Percentiles rank a stretch among this genome's conserved stretches.
These are phyloP conservation scores for Stenodema calcarata DNA, from an alignment of 2,888 invertebrate genomes.

Conservation along the genomic window DNA sequence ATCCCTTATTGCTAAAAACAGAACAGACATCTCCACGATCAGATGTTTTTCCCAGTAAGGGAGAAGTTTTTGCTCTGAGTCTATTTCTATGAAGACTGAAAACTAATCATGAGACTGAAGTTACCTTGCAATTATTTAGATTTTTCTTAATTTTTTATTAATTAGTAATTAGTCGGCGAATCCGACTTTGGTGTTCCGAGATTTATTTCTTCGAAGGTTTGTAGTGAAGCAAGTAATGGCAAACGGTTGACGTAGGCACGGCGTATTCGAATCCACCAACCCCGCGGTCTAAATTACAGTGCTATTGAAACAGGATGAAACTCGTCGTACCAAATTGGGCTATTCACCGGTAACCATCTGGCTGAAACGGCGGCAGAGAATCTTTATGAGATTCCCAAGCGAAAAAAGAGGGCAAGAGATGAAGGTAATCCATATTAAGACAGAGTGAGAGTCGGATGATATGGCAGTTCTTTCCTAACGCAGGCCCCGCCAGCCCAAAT, in stretches of 20 bases:
- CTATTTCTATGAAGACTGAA: too few species aligned
- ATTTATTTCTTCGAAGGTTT: not conserved
- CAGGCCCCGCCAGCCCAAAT: not conserved
- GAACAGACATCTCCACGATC: too few species aligned
- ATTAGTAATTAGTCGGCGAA: too few species aligned
- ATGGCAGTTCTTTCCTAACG: not conserved
- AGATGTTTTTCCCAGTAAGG: too few species aligned
- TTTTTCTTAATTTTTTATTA: too few species aligned
- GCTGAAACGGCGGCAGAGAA: not conserved
- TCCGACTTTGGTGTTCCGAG: not conserved
- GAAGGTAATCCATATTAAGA: constrained; percentile 2
- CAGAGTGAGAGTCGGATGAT: constrained; percentile 8
- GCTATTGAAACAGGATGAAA: not conserved
- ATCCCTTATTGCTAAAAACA: too few species aligned
- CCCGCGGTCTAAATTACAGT: not conserved
- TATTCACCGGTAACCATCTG: not conserved
- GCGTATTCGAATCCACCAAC: not conserved
- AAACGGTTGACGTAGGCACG: not conserved
- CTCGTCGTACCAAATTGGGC: not conserved
- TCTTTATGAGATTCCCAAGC: not conserved
- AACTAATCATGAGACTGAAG: too few species aligned
- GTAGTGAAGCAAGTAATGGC: not conserved
- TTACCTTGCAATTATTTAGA: too few species aligned
- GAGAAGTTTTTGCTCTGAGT: too few species aligned
- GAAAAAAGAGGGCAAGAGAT: not conserved